These are phyloP conservation scores for Turritopsis dohrnii DNA, from an alignment of 30 jellyfish, hydroid and myxozoan species.

Conservation along the genomic window DNA sequence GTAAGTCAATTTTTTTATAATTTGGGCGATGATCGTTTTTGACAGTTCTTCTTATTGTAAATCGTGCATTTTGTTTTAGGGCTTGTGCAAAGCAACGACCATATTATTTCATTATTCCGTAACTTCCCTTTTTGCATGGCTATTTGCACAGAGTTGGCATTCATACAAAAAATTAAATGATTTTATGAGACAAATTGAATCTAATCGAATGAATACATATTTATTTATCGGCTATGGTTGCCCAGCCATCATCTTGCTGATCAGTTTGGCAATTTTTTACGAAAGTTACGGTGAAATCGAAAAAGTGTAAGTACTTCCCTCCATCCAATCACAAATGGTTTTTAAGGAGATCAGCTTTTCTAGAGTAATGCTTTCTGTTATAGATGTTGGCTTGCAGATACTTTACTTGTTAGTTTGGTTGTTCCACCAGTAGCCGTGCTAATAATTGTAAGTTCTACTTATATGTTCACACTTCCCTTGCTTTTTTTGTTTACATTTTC, in stretches of 20 bases:
- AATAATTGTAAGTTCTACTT: conserved; percentile 34
- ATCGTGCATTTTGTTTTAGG: conserved; percentile 27
- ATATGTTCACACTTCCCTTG: not conserved
- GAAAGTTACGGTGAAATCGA: conserved; percentile 33
- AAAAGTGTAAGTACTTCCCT: conserved; percentile 43
- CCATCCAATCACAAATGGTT: too few species aligned
- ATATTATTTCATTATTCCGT: conserved; percentile 42
- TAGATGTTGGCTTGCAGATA: conserved; percentile 62
- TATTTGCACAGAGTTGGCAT: conserved; percentile 51
- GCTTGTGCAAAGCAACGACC: conserved; percentile 50
- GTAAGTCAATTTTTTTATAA: too few species aligned
- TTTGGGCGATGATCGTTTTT: too few species aligned
- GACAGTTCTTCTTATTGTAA: too few species aligned
- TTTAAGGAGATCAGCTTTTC: too few species aligned
- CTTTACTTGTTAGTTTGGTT: conserved; percentile 25
- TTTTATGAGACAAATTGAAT: conserved; percentile 5
- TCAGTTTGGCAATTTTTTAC: conserved; percentile 51
- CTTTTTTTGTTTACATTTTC: not conserved
- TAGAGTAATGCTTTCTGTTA: not conserved
- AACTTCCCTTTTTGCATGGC: conserved; percentile 52
- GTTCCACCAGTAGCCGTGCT: conserved; percentile 52
- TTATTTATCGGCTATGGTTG: conserved; percentile 64
- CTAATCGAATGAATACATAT: conserved; percentile 19
- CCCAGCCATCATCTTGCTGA: not conserved
- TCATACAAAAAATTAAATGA: conserved; percentile 27